Conservation (phyloP, 2,888 invertebrate genomes). For the Harmothoe impar region DNA sequence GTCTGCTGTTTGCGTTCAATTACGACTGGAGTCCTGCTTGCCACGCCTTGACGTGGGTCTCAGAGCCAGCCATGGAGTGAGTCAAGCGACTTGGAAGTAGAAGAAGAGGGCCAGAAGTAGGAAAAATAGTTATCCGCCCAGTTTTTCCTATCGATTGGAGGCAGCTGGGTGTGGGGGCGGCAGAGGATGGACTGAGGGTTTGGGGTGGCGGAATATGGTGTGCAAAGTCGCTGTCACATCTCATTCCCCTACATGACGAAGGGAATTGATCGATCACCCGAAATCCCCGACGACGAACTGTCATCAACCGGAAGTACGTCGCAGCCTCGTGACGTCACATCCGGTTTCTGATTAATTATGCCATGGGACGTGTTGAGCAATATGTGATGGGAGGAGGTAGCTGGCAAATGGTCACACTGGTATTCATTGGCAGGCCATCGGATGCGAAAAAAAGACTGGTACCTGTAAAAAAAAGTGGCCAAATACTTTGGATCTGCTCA, state of each 20-base stretch:
- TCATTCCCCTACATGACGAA: slow-evolving; percentile 22
- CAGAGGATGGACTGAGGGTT: no score
- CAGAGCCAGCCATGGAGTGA: neutral
- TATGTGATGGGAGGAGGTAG: neutral
- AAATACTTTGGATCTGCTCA: neutral
- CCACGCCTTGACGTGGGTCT: slow-evolving; percentile 7
- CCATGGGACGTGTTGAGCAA: neutral
- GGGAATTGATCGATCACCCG: slow-evolving; percentile 39
- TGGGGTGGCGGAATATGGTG: no score
- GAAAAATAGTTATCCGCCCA: neutral
- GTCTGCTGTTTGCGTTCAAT: slow-evolving; percentile 8
- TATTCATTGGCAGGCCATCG: neutral
- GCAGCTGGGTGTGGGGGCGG: no score
- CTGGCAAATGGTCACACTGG: neutral
- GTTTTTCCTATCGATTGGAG: neutral
- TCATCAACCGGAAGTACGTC: slow-evolving; percentile 44
- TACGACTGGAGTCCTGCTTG: neutral
- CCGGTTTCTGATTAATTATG: slow-evolving; percentile 28
- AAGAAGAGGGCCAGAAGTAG: neutral
- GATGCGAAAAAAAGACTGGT: no score
- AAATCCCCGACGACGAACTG: slow-evolving; percentile 37
- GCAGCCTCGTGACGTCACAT: slow-evolving; percentile 43
- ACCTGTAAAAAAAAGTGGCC: neutral
- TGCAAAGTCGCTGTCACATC: slow-evolving; percentile 13
- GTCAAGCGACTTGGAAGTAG: neutral